Base-by-base conservation (phyloP, 1,140 invertebrate genomes). In the Pseudoatta argentina region DNA sequence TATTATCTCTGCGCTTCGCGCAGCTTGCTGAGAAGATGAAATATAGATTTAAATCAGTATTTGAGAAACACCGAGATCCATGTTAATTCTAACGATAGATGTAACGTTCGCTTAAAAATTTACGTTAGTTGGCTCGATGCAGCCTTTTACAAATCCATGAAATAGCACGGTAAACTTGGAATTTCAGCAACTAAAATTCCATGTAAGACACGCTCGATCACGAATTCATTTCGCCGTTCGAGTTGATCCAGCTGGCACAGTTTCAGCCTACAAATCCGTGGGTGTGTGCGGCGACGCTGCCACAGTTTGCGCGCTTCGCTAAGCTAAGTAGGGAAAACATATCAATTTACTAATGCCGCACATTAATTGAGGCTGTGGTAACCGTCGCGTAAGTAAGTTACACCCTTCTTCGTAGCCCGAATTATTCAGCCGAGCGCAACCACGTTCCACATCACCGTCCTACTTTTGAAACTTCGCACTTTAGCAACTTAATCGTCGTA, bases 221-320 rank as follows among this genome's bases (percentile, higher is more conserved):
- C 76, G 81, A 87, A 90, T 90, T 90, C 88, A 90, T 90, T 90
- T 87, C 53, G 76, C 18, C 53, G 88, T 82, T 30, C 27, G 73
- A 88, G 63, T 78, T 86, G 77, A 77, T 90, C 81, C 88, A 90
- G 86, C 72, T 90, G 88, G 89, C 89, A 88, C 71, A 78, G 77
- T 90, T 90, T 90, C 89, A 90, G 86, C 85, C 72, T 51, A 86
- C 73, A 69, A 79, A 78, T 86, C 27, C 27, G 51, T 30, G 44
- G 16, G 12, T 16, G 66, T 48, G 66, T 24, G 48, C 18, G 27
- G 30, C 48, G 24, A 66, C 55, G 18, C 16, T 12, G 51, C 53
- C 71, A 59, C 34, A 67, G 44, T 79, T 79, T 79, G 77, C 67
- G 67, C 78, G 39, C 39, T 51, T 57, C 59, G 27, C 69, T 61